Evolutionary conservation across 2,113 vertebrate species (phyloP).

Genomic region (Balaenoptera acutorostrata): DNA sequence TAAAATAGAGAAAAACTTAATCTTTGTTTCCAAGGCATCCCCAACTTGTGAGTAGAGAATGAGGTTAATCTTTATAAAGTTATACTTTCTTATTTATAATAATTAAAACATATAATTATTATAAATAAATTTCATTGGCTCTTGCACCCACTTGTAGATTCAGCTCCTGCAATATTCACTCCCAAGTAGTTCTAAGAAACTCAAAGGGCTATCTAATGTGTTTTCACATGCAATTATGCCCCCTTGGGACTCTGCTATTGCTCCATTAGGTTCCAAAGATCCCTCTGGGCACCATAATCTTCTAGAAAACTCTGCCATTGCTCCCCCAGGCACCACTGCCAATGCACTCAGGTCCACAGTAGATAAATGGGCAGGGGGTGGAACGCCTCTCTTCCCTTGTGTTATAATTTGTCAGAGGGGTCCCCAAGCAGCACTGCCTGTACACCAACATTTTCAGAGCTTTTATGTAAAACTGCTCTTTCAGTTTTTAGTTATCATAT

Average conservation of each 20-base stretch:
- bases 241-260: neutral
- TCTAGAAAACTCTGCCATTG: neutral
- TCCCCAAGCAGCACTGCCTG: neutral
- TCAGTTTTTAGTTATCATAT: neutral
- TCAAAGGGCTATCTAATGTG: neutral
- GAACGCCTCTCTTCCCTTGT: neutral
- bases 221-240: neutral
- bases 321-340: neutral
- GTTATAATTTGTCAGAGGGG: neutral
- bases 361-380: neutral
- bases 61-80: neutral
- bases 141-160: neutral
- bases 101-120: neutral
- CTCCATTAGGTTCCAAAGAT: neutral
- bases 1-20: neutral
- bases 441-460: neutral
- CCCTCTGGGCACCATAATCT: neutral
- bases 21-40: neutral
- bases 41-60: neutral
- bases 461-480: neutral
- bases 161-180: neutral
- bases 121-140: neutral
- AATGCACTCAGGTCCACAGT: neutral
- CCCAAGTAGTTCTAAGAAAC: neutral
- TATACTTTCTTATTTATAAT: neutral